Percentiles rank a stretch among this genome's conserved stretches.
Conservation (phyloP, 2,888 invertebrate genomes). For the Andrena fulva region DNA sequence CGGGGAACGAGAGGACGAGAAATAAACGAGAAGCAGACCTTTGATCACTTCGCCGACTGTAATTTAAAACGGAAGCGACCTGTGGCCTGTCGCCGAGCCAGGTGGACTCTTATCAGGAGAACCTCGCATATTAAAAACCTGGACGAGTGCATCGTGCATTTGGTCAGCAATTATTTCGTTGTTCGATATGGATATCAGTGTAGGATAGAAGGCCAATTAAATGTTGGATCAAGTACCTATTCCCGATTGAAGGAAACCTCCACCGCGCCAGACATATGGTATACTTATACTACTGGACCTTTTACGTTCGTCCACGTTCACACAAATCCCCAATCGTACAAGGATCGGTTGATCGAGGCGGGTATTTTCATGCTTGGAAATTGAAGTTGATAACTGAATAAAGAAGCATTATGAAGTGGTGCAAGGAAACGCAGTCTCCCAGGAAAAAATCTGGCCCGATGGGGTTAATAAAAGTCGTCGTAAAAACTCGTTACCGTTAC, state of each 20-base stretch:
- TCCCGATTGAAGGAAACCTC: neutral
- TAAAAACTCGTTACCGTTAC: slow-evolving; percentile 44
- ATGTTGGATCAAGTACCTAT: too few species aligned
- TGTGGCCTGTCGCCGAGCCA: slow-evolving; percentile 19
- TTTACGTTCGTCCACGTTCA: neutral
- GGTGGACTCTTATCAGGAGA: slow-evolving; percentile 28
- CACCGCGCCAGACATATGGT: neutral
- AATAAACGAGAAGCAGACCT: slow-evolving; percentile 53
- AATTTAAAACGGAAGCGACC: slow-evolving; percentile 61
- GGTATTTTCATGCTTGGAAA: neutral
- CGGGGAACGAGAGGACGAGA: slow-evolving; percentile 24
- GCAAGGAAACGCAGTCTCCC: neutral
- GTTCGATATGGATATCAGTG: too few species aligned
- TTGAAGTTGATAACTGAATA: slow-evolving; percentile 5
- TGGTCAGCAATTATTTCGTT: neutral
- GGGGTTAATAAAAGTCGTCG: slow-evolving; percentile 50
- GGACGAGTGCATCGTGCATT: neutral
- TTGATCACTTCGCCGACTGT: slow-evolving; percentile 65
- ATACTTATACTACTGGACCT: neutral
- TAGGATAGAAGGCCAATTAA: too few species aligned
- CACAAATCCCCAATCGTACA: neutral
- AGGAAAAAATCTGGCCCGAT: slow-evolving; percentile 12
- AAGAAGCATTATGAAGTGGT: neutral
- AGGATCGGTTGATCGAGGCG: neutral
- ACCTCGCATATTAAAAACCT: neutral